These are phyloP conservation scores for Stenodera caucasica DNA, from an alignment of 2,888 invertebrate species.

Conservation along the genomic window DNA sequence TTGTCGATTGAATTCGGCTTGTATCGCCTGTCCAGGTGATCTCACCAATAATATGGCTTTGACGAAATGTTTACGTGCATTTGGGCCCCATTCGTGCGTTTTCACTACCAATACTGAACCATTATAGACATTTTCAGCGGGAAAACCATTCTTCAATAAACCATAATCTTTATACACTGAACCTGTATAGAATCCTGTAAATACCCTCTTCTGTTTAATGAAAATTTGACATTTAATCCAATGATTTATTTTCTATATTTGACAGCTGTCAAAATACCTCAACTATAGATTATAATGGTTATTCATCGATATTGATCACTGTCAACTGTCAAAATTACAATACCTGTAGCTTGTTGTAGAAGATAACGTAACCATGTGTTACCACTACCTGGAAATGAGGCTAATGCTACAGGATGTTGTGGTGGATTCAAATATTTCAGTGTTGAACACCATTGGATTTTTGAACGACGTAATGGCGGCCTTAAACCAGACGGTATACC, in stretches of 20 bases:
- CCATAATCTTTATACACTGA: constrained; percentile 83
- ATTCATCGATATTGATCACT: not conserved
- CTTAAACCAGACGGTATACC: constrained; percentile 41
- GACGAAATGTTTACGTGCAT: constrained; percentile 62
- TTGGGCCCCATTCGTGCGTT: constrained; percentile 74
- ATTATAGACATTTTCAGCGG: constrained; percentile 75
- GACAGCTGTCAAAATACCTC: too few relatives aligned
- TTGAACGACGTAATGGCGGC: constrained; percentile 46
- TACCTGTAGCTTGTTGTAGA: constrained; percentile 76
- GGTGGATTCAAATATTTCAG: constrained; percentile 56
- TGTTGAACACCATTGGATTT: constrained; percentile 61
- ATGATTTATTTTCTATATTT: too few relatives aligned
- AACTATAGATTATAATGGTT: not conserved
- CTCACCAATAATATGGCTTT: constrained; percentile 72
- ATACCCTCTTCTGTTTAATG: too few relatives aligned
- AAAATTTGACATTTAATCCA: too few relatives aligned
- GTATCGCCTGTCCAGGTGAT: constrained; percentile 71
- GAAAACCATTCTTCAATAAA: constrained; percentile 75
- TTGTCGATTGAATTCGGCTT: constrained; percentile 79
- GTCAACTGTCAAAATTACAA: too few relatives aligned
- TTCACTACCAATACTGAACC: constrained; percentile 78
- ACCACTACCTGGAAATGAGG: constrained; percentile 82
- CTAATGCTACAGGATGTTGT: constrained; percentile 65
- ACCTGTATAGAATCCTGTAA: constrained; percentile 71
- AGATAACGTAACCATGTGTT: constrained; percentile 83